Evolutionary conservation across 2,888 invertebrate genomes (phyloP).

Genomic region (Scaptomyza flava): DNA sequence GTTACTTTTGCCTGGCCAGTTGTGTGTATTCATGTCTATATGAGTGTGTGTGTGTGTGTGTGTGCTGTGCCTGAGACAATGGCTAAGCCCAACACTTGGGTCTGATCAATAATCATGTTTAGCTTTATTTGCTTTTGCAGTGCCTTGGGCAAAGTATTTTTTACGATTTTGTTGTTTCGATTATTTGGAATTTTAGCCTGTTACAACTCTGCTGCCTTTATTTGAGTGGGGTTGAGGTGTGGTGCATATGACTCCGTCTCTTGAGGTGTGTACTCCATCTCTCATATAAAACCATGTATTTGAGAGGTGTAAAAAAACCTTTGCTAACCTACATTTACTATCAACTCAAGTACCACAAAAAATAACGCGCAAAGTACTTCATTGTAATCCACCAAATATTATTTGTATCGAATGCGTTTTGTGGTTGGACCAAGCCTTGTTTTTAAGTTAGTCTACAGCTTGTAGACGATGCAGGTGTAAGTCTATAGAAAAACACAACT

Average conservation of each 20-base stretch:
- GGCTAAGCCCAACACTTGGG: slow-evolving; percentile 60
- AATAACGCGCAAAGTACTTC: too few relatives aligned
- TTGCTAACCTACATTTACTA: slow-evolving; percentile 67
- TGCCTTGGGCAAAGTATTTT: slow-evolving; percentile 31
- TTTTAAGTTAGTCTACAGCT: background rate
- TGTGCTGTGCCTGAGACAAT: slow-evolving; percentile 41
- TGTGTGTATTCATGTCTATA: background rate
- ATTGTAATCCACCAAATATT: slow-evolving; percentile 27
- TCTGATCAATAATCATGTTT: slow-evolving; percentile 69
- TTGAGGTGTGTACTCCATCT: slow-evolving; percentile 62
- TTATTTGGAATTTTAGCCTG: slow-evolving; percentile 37
- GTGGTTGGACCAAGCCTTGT: slow-evolving; percentile 39
- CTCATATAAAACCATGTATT: slow-evolving; percentile 14
- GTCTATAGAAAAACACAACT: slow-evolving; percentile 18
- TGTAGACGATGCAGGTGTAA: slow-evolving; percentile 49
- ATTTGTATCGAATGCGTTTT: slow-evolving; percentile 45
- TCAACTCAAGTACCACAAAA: slow-evolving; percentile 16
- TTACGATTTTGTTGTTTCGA: slow-evolving; percentile 42
- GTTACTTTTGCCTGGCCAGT: slow-evolving; percentile 65
- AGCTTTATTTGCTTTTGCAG: slow-evolving; percentile 53
- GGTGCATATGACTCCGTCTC: slow-evolving; percentile 37
- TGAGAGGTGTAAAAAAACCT: slow-evolving; percentile 70
- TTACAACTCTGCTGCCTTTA: slow-evolving; percentile 7
- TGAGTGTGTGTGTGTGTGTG: slow-evolving; percentile 8
- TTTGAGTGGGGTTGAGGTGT: slow-evolving; percentile 52